A percentile compares a stretch with the other conserved stretches of the same genome.
phyloP scores from a whole-genome alignment of 2,113 vertebrate genomes.

The Tragelaphus imberbis region DNA sequence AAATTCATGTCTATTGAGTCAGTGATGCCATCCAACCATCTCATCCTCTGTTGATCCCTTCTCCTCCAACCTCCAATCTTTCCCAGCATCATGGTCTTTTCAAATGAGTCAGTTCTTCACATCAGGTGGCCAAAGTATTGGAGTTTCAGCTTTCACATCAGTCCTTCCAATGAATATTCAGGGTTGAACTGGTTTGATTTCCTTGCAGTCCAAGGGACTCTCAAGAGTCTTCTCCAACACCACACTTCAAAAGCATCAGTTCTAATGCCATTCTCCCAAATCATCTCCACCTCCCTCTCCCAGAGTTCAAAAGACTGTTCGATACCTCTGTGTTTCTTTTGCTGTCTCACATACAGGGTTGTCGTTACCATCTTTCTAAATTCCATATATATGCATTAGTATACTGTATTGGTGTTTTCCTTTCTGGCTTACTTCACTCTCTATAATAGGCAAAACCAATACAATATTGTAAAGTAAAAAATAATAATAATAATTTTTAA shows the following conservation, averaged over 20 bases:
- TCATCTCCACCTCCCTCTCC: no score
- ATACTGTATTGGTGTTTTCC: no score
- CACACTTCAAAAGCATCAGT: neutral
- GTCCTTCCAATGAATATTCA: neutral
- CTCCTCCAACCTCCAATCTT: neutral
- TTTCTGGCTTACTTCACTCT: no score
- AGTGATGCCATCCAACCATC: neutral
- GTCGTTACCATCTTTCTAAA: no score
- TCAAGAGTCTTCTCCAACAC: neutral
- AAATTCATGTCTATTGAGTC: neutral
- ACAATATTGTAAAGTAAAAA: no score
- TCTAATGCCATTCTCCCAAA: neutral
- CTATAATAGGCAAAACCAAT: no score
- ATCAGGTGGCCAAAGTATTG: neutral
- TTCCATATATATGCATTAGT: no score
- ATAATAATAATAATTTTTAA: no score
- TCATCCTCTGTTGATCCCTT: neutral
- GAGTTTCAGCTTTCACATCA: neutral
- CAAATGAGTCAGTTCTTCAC: neutral
- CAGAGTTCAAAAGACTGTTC: no score
- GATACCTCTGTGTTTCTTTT: no score
- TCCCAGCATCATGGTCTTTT: neutral
- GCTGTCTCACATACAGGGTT: no score
- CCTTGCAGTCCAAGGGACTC: neutral
- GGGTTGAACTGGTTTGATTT: neutral